Conservation (phyloP, 2,888 invertebrate genomes). For the Craniophora ligustri region DNA sequence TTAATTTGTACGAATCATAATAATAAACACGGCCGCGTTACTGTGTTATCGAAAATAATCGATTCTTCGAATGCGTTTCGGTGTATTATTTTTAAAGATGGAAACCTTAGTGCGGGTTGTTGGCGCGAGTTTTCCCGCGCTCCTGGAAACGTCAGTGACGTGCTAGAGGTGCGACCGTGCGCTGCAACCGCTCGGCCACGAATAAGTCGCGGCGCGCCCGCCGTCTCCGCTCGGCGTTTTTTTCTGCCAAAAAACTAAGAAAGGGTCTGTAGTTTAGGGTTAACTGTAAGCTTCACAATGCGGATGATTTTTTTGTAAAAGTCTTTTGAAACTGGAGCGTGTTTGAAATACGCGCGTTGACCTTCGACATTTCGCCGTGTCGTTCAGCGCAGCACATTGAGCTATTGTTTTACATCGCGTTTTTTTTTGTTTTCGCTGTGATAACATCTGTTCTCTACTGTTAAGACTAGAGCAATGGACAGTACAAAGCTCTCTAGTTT, state of each 20-base stretch:
- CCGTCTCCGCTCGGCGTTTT: conserved; percentile 71
- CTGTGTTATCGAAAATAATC: conserved; percentile 72
- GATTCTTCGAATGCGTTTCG: conserved; percentile 62
- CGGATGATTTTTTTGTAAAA: conserved; percentile 70
- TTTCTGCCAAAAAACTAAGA: conserved; percentile 85
- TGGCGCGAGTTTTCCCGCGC: conserved; percentile 82
- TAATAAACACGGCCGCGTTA: conserved; percentile 77
- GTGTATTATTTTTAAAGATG: conserved; percentile 59
- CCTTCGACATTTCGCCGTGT: conserved; percentile 61
- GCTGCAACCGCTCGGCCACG: conserved; percentile 81
- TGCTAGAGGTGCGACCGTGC: conserved; percentile 75
- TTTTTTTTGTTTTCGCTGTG: conserved; percentile 60
- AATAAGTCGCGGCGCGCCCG: conserved; percentile 73
- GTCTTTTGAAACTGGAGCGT: conserved; percentile 61
- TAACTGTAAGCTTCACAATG: conserved; percentile 75
- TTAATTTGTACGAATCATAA: conserved; percentile 80
- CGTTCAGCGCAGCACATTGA: conserved; percentile 32
- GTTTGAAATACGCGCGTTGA: conserved; percentile 60
- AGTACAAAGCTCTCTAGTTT: conserved; percentile 28
- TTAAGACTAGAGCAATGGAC: conserved; percentile 34
- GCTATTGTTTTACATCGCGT: conserved; percentile 55
- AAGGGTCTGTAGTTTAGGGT: conserved; percentile 83
- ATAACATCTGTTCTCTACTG: conserved; percentile 46
- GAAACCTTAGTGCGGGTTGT: conserved; percentile 52
- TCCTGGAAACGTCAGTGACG: conserved; percentile 71